Base-by-base conservation (phyloP, 2,888 invertebrate species). In the Thelaira solivaga region DNA sequence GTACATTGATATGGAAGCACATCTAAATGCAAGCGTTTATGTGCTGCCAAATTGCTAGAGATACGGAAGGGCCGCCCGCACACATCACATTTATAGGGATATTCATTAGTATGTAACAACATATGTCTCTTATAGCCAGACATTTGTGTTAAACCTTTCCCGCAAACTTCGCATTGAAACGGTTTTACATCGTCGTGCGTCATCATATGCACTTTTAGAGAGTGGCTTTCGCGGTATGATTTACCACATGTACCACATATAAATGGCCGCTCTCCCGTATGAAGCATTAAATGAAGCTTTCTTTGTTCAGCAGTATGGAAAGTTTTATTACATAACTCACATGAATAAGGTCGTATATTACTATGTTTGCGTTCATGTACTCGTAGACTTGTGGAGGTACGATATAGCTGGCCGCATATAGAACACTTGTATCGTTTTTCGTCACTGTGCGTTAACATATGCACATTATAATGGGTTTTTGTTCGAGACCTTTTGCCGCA, bases 71-170 rank as follows among this genome's bases (percentile, higher is more conserved):
- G 82, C 3, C 85, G 84, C 0, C 83, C 83, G 45, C 89, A 89
- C 3, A 85, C 80, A 13, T 88, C 86, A 45, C 89, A 89, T n/a
- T 31, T 78, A 41, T 86, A 86, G 4, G 89, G 89, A 68, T 87
- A 88, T 68, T 88, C 89, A 10, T 88, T 89, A 0, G 88, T 88
- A 57, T 89, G 89, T 0, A 85, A 84, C 2, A 89, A 81, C 88
- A 88, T 85, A 55, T 89, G 89, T 67, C 88, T 88, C 80, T 88
- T 88, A 68, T 86, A 88, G 45, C 88, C 89, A 0, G 88, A 89
- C 76, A 86, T 88, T 71, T 89, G 89, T 0, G 88, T 89, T 79
- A 89, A 82, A 0, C 88, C 86, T 67, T 88, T 89, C 11, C 89
- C 89, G 61, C 89, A 89, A 8, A 88, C 83, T 11, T 82, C 83